Conservation (phyloP, 1,140 invertebrate species). For the honey bee (Apis mellifera) region Amel_HAv3.1 CM009944.2:3715001-3715500, state of each 20-base stretch:
- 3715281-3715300: conserved; percentile 37
- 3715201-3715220: conserved; percentile 36
- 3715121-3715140: conserved; percentile 59
- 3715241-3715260: conserved; percentile 60
- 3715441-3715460: too few relatives aligned
- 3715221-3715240: neutral
- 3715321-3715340: conserved; percentile 11
- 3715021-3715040: conserved; percentile 31
- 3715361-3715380: conserved; percentile 52
- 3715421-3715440: too few relatives aligned
- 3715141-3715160: conserved; percentile 48
- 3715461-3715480: too few relatives aligned
- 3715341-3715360: conserved; percentile 36
- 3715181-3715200: conserved; percentile 58
- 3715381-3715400: conserved; percentile 14
- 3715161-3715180: conserved; percentile 46
- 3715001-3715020: neutral
- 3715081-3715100: conserved; percentile 58
- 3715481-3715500: too few relatives aligned
- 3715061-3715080: conserved; percentile 19
- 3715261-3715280: conserved; percentile 45
- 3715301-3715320: conserved; percentile 52
- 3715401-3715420: conserved; percentile 24
- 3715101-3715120: conserved; percentile 37
- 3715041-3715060: conserved; percentile 44